Percentiles rank a stretch among this genome's conserved stretches.
Evolutionary conservation across 1,140 invertebrate species (phyloP).

Genomic region (Cotesia vestalis): DNA sequence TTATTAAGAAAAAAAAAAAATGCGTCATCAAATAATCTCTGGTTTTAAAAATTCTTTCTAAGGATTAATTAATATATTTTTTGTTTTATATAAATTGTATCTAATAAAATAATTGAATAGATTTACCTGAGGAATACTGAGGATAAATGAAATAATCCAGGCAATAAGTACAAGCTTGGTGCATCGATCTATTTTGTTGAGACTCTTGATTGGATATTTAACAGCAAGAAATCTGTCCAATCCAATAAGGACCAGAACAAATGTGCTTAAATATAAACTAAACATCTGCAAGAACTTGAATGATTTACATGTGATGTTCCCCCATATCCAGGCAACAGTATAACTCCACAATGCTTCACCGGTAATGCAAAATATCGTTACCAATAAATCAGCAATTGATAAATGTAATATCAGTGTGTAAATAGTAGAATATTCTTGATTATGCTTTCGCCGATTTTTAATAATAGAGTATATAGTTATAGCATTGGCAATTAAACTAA

Average conservation of each 20-base stretch:
- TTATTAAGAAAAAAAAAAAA: too few species aligned
- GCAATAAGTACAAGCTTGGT: conserved; percentile 71
- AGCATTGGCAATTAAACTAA: conserved; percentile 79
- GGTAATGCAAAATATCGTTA: conserved; percentile 81
- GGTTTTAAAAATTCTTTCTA: neutral
- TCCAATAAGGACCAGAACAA: conserved; percentile 82
- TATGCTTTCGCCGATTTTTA: conserved; percentile 65
- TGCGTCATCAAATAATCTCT: too few species aligned
- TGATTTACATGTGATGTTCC: conserved; percentile 79
- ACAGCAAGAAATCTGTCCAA: conserved; percentile 84
- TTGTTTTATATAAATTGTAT: neutral
- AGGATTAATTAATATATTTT: neutral
- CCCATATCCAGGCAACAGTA: conserved; percentile 82
- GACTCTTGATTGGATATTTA: conserved; percentile 80
- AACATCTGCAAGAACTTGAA: conserved; percentile 87
- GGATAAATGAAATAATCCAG: conserved; percentile 75
- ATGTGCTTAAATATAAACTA: conserved; percentile 84
- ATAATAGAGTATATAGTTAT: conserved; percentile 79
- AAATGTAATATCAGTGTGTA: conserved; percentile 82
- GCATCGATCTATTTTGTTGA: conserved; percentile 74
- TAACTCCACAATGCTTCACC: conserved; percentile 83
- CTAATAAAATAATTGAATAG: conserved; percentile 6
- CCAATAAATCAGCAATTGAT: conserved; percentile 78
- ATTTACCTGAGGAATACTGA: conserved; percentile 85
- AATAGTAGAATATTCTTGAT: conserved; percentile 74